Evolutionary conservation across 2,113 vertebrate genomes (phyloP).

Genomic region (Arizona elegans): DNA sequence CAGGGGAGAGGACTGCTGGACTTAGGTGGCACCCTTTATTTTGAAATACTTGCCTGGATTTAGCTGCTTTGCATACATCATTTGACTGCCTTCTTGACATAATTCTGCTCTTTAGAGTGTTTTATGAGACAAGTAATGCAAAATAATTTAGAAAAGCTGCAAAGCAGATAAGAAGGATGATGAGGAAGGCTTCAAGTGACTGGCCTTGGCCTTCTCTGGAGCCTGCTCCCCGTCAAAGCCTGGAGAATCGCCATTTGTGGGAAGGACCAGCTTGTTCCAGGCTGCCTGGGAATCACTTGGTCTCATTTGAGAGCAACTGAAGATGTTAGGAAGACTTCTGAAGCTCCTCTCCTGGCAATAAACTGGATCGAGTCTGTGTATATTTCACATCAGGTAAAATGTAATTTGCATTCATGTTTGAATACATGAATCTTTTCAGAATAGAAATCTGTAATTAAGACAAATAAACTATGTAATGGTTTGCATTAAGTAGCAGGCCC

Average conservation of each 20-base stretch:
- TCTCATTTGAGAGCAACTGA: background rate
- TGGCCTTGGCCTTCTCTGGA: background rate
- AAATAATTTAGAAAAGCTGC: background rate
- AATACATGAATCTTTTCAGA: slow-evolving; percentile 31
- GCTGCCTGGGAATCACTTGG: too few species aligned
- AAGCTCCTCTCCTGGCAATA: background rate
- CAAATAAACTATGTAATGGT: slow-evolving; percentile 31
- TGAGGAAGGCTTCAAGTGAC: background rate
- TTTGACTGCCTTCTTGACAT: background rate
- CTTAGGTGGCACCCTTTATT: background rate
- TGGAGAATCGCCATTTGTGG: background rate
- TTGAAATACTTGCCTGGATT: background rate
- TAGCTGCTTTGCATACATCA: background rate
- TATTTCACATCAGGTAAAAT: background rate
- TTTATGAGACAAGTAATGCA: background rate
- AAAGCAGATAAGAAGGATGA: background rate
- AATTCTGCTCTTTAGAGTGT: background rate
- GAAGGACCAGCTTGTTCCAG: background rate
- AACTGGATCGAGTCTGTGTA: background rate
- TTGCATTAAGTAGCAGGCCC: slow-evolving; percentile 39
- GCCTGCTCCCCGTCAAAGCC: background rate
- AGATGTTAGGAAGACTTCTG: too few species aligned
- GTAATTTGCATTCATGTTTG: slow-evolving; percentile 7
- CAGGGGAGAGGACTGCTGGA: background rate
- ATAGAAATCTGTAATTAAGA: slow-evolving; percentile 37